Base-by-base conservation (phyloP, 2,888 invertebrate species). In the Macropis europaea region DNA sequence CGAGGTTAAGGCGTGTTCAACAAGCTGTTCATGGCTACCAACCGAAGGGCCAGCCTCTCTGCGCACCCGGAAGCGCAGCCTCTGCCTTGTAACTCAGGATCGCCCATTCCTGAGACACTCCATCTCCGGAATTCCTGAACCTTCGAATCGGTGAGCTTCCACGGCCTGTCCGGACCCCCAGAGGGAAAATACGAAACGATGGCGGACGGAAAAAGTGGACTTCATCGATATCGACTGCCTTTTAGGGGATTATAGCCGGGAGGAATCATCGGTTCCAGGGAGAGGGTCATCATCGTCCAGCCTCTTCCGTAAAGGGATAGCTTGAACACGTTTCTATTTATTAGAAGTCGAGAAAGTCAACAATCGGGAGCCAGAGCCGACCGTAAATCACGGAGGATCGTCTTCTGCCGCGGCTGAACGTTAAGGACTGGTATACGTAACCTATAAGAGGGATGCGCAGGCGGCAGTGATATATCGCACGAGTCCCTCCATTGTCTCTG, bases 381-480 rank as follows among this genome's bases (percentile, higher is more conserved):
- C 43, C 64, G 72, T 76, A 75, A 76, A 76, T 76, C 76, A 76
- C 68, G 43, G 26, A 7, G 56, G 38, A 42, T 66, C 69, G 62
- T 76, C 67, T 40, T 42, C 36, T 32, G 50, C 59, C 66, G 43
- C 56, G 67, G 63, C 61, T 74, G 53, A 52, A 60, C 73, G 56
- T 62, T 71, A 68, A 67, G 61, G 34, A 64, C 45, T 26, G 56
- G 54, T 71, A 36, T 64, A 54, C 45, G 61, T 60, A 66, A 79
- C 43, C 76, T 73, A 59, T 67, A 68, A 77, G 74, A 73, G 67
- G 71, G 78, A 76, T 76, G 73, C 68, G 63, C 56, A 73, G 68
- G 64, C 53, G 72, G 62, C 73, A 66, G 60, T 81, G 82, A 81
- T 82, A 76, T 74, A 81, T 80, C 75, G 74, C 67, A 63, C 53